These are phyloP conservation scores for Poeciliopsis turrubarensis DNA, from an alignment of 2,113 vertebrate species.

Conservation along the genomic window DNA sequence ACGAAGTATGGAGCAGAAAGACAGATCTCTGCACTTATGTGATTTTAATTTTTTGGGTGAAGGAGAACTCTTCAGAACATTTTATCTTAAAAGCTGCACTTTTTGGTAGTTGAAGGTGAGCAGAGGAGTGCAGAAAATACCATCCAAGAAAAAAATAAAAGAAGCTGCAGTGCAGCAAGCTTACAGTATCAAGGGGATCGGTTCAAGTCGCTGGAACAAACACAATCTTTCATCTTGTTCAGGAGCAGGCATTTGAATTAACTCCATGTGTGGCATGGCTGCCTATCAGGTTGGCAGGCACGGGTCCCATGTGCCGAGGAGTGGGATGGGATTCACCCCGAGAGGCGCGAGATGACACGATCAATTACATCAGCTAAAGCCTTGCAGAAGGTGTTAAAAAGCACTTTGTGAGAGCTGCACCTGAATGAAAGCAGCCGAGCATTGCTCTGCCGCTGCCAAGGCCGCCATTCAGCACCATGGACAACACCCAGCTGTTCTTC, in stretches of 20 bases:
- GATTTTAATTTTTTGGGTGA: neutral
- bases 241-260: slow-evolving; percentile 59
- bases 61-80: slow-evolving; percentile 9
- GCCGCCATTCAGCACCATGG: slow-evolving; percentile 30
- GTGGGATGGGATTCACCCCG: slow-evolving; percentile 34
- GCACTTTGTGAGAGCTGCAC: slow-evolving; percentile 24
- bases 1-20: neutral
- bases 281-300: slow-evolving; percentile 35
- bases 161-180: slow-evolving; percentile 37
- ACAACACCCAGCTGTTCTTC: slow-evolving; percentile 12
- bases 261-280: slow-evolving; percentile 33
- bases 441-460: neutral
- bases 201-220: slow-evolving; percentile 56
- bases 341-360: slow-evolving; percentile 55
- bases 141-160: neutral
- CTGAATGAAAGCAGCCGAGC: slow-evolving; percentile 38
- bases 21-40: slow-evolving; percentile 4
- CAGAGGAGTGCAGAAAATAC: slow-evolving; percentile 24
- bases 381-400: slow-evolving; percentile 37
- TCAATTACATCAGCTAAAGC: slow-evolving; percentile 61
- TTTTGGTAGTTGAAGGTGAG: slow-evolving; percentile 24
- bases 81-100: slow-evolving; percentile 44
- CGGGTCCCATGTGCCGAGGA: slow-evolving; percentile 24
- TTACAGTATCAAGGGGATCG: slow-evolving; percentile 29
- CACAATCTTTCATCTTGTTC: slow-evolving; percentile 60